These are phyloP conservation scores for Capitulum mitella DNA, from an alignment of 2,888 invertebrate species.

Conservation along the genomic window DNA sequence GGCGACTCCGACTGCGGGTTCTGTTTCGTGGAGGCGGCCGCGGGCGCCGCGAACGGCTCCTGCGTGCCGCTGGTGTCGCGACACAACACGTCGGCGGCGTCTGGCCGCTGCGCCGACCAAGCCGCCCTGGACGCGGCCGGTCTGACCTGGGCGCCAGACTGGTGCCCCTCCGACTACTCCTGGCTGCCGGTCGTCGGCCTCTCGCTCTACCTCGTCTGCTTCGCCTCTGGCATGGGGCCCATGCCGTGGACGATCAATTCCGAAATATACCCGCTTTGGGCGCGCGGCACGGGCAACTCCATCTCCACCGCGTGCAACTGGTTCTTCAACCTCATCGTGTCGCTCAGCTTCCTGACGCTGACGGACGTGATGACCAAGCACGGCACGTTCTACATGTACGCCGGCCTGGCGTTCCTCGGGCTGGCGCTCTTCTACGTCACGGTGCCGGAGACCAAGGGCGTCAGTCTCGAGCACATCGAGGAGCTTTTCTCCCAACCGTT, in stretches of 20 bases:
- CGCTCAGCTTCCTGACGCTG: slow-evolving; percentile 49
- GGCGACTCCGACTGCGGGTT: slow-evolving; percentile 40
- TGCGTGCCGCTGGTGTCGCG: neutral
- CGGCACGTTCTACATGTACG: slow-evolving; percentile 51
- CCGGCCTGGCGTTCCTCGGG: slow-evolving; percentile 46
- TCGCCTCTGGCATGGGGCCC: slow-evolving; percentile 50
- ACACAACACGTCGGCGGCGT: neutral
- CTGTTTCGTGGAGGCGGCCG: slow-evolving; percentile 38
- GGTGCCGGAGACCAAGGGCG: slow-evolving; percentile 52
- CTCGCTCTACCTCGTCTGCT: slow-evolving; percentile 47
- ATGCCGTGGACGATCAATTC: slow-evolving; percentile 53
- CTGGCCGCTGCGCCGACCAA: neutral
- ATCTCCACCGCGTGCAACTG: slow-evolving; percentile 49
- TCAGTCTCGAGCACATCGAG: slow-evolving; percentile 43
- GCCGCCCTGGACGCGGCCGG: neutral
- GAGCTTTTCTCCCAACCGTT: neutral
- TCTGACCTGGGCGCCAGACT: slow-evolving; percentile 35
- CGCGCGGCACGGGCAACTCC: slow-evolving; percentile 47
- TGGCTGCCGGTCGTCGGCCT: slow-evolving; percentile 47
- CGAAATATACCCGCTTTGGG: slow-evolving; percentile 52
- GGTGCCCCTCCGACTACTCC: slow-evolving; percentile 44
- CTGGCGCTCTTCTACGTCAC: slow-evolving; percentile 45
- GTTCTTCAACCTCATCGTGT: slow-evolving; percentile 49
- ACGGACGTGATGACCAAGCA: slow-evolving; percentile 45
- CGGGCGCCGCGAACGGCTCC: neutral